A percentile compares a stretch with the other conserved stretches of the same genome.
Evolutionary conservation across 64 coral and sea anemone genomes (phyloP).

Genomic region (Stichodactyla helianthus): DNA sequence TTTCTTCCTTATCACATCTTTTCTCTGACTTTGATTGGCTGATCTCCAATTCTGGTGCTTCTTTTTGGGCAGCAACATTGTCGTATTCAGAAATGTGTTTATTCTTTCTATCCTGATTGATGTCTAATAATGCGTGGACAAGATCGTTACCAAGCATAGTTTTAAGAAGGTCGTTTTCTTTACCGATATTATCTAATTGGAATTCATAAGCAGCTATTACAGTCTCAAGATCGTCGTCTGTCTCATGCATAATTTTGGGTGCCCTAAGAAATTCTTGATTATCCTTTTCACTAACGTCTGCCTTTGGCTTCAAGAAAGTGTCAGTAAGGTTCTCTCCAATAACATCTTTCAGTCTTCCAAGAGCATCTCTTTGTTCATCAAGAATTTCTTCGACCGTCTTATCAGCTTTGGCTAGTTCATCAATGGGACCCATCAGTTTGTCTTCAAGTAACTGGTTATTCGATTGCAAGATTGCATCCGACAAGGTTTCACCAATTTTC

Average conservation of each 20-base stretch:
- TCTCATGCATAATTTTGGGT: slow-evolving; percentile 18
- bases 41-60: neutral
- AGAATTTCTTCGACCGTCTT: slow-evolving; percentile 28
- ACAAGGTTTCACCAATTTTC: slow-evolving; percentile 56
- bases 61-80: neutral
- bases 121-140: slow-evolving; percentile 21
- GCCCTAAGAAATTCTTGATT: neutral
- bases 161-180: slow-evolving; percentile 38
- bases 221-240: slow-evolving; percentile 54
- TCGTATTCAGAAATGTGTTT: neutral
- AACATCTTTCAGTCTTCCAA: neutral
- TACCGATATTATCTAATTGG: slow-evolving; percentile 33
- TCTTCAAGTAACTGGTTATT: neutral
- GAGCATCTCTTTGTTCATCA: neutral
- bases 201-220: slow-evolving; percentile 55
- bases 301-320: neutral
- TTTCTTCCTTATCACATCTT: neutral
- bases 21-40: neutral
- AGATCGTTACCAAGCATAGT: slow-evolving; percentile 52
- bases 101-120: neutral
- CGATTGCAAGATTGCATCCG: slow-evolving; percentile 31
- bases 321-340: neutral
- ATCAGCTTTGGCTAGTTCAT: neutral
- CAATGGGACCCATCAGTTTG: neutral
- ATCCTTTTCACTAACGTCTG: neutral